Conservation (phyloP, 2,888 invertebrate genomes). For the Meteorus colon region DNA sequence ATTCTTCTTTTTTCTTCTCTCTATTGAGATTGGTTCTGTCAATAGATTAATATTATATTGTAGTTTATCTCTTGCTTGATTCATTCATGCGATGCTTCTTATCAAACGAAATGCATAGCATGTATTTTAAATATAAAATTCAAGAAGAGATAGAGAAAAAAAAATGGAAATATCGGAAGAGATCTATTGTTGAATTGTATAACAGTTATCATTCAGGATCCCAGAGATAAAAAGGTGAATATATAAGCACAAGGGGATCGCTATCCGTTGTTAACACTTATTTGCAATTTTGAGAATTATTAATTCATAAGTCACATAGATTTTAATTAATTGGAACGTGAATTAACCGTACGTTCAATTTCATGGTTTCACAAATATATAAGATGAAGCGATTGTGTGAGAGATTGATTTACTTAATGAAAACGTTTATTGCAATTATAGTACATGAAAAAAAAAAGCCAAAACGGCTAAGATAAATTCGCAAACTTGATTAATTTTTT, state of each 20-base stretch:
- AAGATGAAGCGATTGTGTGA: constrained; percentile 60
- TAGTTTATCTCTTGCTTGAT: neutral
- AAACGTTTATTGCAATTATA: constrained; percentile 53
- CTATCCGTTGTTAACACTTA: constrained; percentile 60
- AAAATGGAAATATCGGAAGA: constrained; percentile 37
- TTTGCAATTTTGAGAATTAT: constrained; percentile 58
- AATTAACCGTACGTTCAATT: constrained; percentile 54
- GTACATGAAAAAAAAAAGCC: neutral
- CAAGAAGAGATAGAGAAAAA: neutral
- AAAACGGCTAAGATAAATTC: constrained; percentile 37
- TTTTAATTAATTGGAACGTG: constrained; percentile 44
- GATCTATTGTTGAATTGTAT: constrained; percentile 17
- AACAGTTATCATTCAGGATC: constrained; percentile 28
- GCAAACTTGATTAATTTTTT: constrained; percentile 57
- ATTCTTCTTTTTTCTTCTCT: neutral
- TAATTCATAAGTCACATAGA: constrained; percentile 59
- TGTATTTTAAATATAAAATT: constrained; percentile 8
- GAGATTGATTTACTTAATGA: constrained; percentile 70
- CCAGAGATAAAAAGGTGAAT: neutral
- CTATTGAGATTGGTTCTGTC: neutral
- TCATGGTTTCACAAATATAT: constrained; percentile 58
- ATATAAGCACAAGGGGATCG: constrained; percentile 42
- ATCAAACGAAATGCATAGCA: neutral
- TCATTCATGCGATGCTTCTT: neutral
- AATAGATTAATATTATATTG: neutral